Evolutionary conservation across 2,797 vertebrate species (phyloP).

Genomic region (Myripristis murdjan): DNA sequence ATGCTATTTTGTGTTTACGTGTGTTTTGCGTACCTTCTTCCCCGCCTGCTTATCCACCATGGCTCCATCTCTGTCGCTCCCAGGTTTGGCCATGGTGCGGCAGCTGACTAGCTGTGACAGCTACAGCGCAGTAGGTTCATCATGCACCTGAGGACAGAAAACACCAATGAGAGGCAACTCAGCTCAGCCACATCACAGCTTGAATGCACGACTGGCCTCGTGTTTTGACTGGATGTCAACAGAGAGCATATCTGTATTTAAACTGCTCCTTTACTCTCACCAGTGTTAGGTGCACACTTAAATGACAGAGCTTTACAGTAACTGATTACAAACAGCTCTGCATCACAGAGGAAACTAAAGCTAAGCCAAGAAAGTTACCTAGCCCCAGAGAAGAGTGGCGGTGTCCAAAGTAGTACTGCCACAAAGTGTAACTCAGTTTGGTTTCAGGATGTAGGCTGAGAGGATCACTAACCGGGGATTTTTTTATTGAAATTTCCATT

Average conservation of each 20-base stretch:
- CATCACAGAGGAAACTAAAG: conserved; percentile 26
- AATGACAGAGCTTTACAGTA: conserved; percentile 4
- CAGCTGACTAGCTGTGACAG: conserved; percentile 92
- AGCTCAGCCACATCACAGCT: conserved; percentile 5
- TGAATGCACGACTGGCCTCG: neutral
- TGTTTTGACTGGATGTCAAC: conserved; percentile 10
- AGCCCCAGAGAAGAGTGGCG: conserved; percentile 15
- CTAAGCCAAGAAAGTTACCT: conserved; percentile 27
- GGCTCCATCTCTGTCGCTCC: conserved; percentile 95
- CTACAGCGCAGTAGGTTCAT: conserved; percentile 90
- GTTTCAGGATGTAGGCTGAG: conserved; percentile 42
- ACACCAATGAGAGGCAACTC: conserved; percentile 32
- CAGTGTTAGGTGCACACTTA: too few species aligned
- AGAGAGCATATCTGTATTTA: too few species aligned
- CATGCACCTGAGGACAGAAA: conserved; percentile 89
- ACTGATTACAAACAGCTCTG: neutral
- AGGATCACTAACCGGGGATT: conserved; percentile 59
- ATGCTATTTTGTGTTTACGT: neutral
- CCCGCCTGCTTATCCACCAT: conserved; percentile 98
- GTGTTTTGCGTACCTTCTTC: conserved; percentile 90
- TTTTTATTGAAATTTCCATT: conserved; percentile 71
- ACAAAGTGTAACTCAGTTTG: conserved; percentile 24
- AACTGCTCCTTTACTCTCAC: too few species aligned
- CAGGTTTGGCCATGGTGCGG: conserved; percentile 99
- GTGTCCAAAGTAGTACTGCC: conserved; percentile 4